Base-by-base conservation (phyloP, 2,113 vertebrate genomes). In the Anolis carolinensis region DNA sequence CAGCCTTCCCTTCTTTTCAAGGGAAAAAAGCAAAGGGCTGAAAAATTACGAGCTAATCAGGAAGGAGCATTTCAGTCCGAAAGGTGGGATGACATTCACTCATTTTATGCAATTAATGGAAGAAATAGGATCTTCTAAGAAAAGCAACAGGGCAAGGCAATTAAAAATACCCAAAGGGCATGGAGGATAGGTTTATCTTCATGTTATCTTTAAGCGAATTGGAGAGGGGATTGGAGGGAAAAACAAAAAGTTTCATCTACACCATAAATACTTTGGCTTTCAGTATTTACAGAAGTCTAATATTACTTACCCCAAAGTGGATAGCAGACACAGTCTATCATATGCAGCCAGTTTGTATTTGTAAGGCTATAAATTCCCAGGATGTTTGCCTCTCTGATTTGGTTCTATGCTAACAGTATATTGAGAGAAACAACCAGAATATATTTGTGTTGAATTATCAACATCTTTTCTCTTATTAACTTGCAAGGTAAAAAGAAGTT, bases 101-200 rank as follows among this genome's bases (percentile, higher is more conserved):
- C 90, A 92, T 95, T 96, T 96, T 94, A 92, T 87, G 91, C 93
- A 93, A 96, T 96, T 94, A 93, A 96, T 96, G 92, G 85, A 92
- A 94, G 94, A 96, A 97, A 97, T 94, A 93, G 93, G 94, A 97
- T 97, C 96, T 93, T 86, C 87, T 92, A 95, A 92, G 92, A 92
- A 96, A 96, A 95, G 87, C 91, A 88, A 93, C 88, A 93, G 79
- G 82, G 86, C 84, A 92, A 73, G 91, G 87, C 91, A 96, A 94
- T 94, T 94, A 94, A 95, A 96, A 95, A 92, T 94, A 91, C 79
- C 91, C 83, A 87, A 85, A 91, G 92, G 93, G 83, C 87, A 90
- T 39, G 72, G 91, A 90, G 85, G 81, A 86, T 73, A 90, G 89
- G 83, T 88, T 89, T 95, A 85, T 91, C 90, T 80, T 86, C 79